phyloP scores from a whole-genome alignment of 1,140 invertebrate species.

The Palaemon carinicauda region DNA sequence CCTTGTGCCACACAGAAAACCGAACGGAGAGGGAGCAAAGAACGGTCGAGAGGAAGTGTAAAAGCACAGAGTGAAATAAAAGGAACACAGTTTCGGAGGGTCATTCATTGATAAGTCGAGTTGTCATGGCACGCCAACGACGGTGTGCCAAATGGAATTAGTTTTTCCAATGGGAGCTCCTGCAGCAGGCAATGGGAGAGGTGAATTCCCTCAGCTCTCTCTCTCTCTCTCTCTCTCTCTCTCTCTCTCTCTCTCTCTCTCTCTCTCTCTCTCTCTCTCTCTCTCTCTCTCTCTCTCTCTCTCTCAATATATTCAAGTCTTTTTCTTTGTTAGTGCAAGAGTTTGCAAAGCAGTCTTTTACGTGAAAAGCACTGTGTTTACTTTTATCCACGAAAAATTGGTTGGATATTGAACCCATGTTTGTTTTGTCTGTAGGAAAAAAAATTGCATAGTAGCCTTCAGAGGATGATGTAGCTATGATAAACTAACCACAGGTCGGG shows the following conservation, averaged over 20 bases:
- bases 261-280: neutral
- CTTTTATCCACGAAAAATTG: no score
- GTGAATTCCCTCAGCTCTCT: neutral
- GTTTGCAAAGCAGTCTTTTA: no score
- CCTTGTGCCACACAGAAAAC: neutral
- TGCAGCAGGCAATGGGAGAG: neutral
- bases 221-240: neutral
- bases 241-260: neutral
- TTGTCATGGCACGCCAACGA: neutral
- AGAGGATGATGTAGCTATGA: no score
- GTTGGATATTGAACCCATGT: no score
- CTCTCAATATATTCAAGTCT: neutral
- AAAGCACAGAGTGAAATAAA: neutral
- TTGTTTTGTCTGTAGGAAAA: no score
- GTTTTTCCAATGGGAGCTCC: slow-evolving; percentile 45
- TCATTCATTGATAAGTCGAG: slow-evolving; percentile 31
- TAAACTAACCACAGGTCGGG: no score
- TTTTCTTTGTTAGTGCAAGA: neutral
- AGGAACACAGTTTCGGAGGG: neutral
- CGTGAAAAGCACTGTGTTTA: no score
- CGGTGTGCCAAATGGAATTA: slow-evolving; percentile 48
- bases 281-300: neutral
- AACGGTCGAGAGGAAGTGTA: neutral
- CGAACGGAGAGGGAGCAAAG: neutral
- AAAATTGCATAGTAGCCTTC: no score